phyloP scores from a whole-genome alignment of 1,140 invertebrate species.

The Drosophila setifemur region DNA sequence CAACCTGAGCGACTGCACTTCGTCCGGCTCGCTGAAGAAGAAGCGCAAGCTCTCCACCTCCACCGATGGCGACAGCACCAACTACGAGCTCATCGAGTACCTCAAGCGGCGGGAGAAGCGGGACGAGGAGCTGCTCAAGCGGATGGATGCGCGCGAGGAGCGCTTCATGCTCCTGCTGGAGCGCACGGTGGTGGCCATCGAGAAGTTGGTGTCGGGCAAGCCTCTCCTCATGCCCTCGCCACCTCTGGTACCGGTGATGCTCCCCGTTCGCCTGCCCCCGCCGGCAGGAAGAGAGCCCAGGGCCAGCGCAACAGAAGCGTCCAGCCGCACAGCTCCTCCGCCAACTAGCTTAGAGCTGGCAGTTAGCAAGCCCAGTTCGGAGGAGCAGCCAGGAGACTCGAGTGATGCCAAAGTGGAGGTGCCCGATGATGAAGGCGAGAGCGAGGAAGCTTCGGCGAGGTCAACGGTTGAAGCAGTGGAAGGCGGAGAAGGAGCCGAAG shows the following conservation, averaged over 20 bases:
- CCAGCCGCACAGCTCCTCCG: too few relatives aligned
- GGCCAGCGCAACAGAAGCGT: neutral
- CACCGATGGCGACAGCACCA: slow-evolving; percentile 79
- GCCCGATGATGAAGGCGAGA: too few relatives aligned
- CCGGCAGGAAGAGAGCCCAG: too few relatives aligned
- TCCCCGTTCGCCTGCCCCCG: too few relatives aligned
- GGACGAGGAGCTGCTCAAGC: slow-evolving; percentile 73
- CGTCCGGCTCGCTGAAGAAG: slow-evolving; percentile 62
- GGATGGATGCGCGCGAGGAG: slow-evolving; percentile 80
- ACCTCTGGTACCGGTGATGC: neutral
- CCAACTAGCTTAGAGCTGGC: too few relatives aligned
- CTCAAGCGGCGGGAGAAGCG: slow-evolving; percentile 76
- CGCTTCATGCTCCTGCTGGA: slow-evolving; percentile 70
- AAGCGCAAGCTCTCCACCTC: slow-evolving; percentile 77
- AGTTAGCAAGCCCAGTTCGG: too few relatives aligned
- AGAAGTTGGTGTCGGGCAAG: slow-evolving; percentile 49
- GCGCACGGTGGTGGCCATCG: slow-evolving; percentile 75
- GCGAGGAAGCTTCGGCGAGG: too few relatives aligned
- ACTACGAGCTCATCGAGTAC: slow-evolving; percentile 81
- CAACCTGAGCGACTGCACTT: slow-evolving; percentile 77
- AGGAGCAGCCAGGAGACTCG: too few relatives aligned
- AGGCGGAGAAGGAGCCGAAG: too few relatives aligned
- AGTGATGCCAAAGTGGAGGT: too few relatives aligned
- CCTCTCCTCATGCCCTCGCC: neutral
- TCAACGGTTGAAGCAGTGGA: too few relatives aligned